Percentiles rank a stretch among this genome's conserved stretches.
phyloP scores from a whole-genome alignment of 2,797 vertebrate genomes.

The Meriones psammophilus region DNA sequence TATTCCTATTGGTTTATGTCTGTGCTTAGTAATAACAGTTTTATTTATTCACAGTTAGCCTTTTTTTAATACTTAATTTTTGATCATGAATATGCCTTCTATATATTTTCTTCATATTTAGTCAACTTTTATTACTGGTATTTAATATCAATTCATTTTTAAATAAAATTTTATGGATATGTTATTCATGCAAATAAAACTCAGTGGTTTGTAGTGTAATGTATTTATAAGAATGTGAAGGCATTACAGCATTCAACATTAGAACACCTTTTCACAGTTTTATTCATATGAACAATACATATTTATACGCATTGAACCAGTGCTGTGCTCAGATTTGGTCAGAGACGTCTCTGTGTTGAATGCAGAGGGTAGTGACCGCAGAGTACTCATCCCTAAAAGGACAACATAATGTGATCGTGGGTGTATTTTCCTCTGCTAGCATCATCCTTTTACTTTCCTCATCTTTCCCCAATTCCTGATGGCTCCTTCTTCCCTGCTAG shows the following conservation, averaged over 20 bases:
- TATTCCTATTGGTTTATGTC: not conserved
- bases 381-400: no score
- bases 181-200: not conserved
- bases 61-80: not conserved
- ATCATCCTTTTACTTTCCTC: not conserved
- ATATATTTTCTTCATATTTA: not conserved
- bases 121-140: not conserved
- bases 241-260: not conserved
- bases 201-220: not conserved
- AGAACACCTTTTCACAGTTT: not conserved
- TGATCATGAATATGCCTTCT: not conserved
- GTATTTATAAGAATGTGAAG: not conserved
- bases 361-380: not conserved
- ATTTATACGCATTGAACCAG: not conserved
- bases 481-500: no score
- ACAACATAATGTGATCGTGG: not conserved
- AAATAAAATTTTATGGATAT: not conserved
- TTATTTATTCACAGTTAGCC: not conserved
- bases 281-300: not conserved
- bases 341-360: not conserved
- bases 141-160: not conserved
- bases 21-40: not conserved
- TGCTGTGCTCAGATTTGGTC: not conserved
- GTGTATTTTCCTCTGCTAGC: not conserved
- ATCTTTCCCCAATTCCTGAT: not conserved